These are phyloP conservation scores for Oxygymnocypris stewartii DNA, from an alignment of 2,113 vertebrate genomes.

Conservation along the genomic window DNA sequence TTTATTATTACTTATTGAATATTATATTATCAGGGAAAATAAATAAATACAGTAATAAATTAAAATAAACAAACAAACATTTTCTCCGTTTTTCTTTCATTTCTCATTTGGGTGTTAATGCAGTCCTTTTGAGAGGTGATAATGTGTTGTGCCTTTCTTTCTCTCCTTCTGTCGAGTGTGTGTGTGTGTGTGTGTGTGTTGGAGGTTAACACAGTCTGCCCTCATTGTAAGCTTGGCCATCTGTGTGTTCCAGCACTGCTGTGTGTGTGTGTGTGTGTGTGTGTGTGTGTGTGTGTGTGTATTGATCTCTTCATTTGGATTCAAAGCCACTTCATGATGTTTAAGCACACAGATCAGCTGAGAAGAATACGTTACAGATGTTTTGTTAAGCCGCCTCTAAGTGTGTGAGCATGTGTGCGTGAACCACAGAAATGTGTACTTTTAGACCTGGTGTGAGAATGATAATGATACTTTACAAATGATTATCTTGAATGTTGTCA, in stretches of 20 bases:
- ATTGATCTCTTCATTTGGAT: slow-evolving; percentile 71
- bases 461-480: background rate
- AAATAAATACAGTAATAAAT: no score
- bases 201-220: slow-evolving; percentile 37
- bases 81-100: background rate
- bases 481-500: background rate
- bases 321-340: slow-evolving; percentile 61
- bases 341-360: slow-evolving; percentile 8
- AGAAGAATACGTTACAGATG: slow-evolving; percentile 26
- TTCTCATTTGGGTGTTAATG: background rate
- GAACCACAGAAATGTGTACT: background rate
- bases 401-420: slow-evolving; percentile 6
- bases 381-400: background rate
- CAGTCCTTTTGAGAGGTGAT: background rate
- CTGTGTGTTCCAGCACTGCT: slow-evolving; percentile 31
- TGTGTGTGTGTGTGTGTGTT: slow-evolving; percentile 24
- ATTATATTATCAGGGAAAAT: no score
- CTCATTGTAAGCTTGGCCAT: slow-evolving; percentile 33
- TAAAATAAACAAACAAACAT: no score
- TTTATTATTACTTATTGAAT: no score
- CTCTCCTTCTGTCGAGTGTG: slow-evolving; percentile 36
- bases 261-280: slow-evolving; percentile 11
- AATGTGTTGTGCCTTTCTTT: background rate
- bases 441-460: background rate
- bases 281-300: slow-evolving; percentile 21